phyloP scores from a whole-genome alignment of 2,888 invertebrate species.

The Xestoiulus laeticollis region DNA sequence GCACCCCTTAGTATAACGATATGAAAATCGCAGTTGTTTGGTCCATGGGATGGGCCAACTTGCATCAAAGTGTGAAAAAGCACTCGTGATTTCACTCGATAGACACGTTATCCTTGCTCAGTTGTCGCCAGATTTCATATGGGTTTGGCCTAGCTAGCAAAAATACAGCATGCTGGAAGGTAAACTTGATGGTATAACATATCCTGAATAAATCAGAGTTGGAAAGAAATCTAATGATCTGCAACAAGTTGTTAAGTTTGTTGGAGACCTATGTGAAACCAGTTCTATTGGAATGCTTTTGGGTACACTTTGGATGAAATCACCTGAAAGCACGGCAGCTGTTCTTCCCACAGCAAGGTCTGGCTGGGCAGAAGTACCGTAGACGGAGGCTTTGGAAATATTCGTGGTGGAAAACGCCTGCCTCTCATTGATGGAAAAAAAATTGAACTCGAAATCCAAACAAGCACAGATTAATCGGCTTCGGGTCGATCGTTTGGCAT shows the following conservation, averaged over 20 bases:
- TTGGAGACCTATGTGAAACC: background rate
- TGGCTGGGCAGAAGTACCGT: background rate
- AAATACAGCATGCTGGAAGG: background rate
- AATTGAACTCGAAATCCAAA: background rate
- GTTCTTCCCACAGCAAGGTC: conserved; percentile 7
- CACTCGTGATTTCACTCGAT: background rate
- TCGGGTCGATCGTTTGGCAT: too few species aligned
- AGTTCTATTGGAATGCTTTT: too few species aligned
- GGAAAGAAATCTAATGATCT: background rate
- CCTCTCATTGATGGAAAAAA: conserved; percentile 42
- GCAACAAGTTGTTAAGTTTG: too few species aligned
- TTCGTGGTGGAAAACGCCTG: conserved; percentile 32
- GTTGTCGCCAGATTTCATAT: background rate
- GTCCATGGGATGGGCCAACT: background rate
- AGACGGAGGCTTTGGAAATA: conserved; percentile 25
- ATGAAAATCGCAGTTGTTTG: background rate
- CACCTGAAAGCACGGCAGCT: background rate
- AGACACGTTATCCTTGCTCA: background rate
- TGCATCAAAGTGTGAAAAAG: background rate
- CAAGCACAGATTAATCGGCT: too few species aligned
- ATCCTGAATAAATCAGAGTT: background rate
- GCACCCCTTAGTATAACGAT: background rate
- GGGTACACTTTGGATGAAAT: too few species aligned
- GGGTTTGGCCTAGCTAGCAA: background rate
- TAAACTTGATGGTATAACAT: background rate